Evolutionary conservation across 1,140 invertebrate genomes (phyloP).

Genomic region (Drosophila lowei): DNA sequence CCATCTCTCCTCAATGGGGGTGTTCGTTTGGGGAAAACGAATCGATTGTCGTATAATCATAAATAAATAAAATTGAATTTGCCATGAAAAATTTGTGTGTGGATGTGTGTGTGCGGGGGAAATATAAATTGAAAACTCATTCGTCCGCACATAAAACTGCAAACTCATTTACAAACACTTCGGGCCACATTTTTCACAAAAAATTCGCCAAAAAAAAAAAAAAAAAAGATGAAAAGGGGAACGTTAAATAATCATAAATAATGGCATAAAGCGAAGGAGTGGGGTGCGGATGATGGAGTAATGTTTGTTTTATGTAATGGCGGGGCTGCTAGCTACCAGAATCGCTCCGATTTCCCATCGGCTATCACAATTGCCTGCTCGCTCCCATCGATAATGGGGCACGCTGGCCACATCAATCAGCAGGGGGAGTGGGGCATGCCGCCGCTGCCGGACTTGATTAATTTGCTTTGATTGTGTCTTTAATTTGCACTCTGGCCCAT

Average conservation of each 20-base stretch:
- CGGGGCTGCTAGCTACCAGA: constrained; percentile 33
- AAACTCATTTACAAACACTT: constrained; percentile 81
- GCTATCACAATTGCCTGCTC: not conserved
- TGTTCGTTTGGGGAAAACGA: constrained; percentile 22
- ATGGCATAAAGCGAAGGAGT: constrained; percentile 49
- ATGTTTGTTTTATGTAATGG: constrained; percentile 66
- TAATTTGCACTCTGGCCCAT: constrained; percentile 62
- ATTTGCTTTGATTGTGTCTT: constrained; percentile 80
- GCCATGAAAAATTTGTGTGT: constrained; percentile 60
- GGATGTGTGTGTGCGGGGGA: constrained; percentile 38
- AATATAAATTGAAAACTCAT: constrained; percentile 82
- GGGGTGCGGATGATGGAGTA: constrained; percentile 42
- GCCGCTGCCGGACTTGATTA: constrained; percentile 72
- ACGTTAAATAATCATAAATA: constrained; percentile 79
- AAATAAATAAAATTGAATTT: constrained; percentile 79
- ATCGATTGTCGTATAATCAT: constrained; percentile 78
- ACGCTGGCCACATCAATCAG: constrained; percentile 72
- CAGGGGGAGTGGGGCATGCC: constrained; percentile 19
- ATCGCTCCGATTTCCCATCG: constrained; percentile 44
- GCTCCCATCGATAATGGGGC: constrained; percentile 36
- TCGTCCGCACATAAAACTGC: constrained; percentile 78
- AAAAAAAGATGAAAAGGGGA: constrained; percentile 23
- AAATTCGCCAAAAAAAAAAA: constrained; percentile 46
- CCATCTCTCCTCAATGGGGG: not conserved
- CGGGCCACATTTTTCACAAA: constrained; percentile 65